Conservation (phyloP, 2,113 vertebrate genomes). For the Misgurnus mizolepis region DNA sequence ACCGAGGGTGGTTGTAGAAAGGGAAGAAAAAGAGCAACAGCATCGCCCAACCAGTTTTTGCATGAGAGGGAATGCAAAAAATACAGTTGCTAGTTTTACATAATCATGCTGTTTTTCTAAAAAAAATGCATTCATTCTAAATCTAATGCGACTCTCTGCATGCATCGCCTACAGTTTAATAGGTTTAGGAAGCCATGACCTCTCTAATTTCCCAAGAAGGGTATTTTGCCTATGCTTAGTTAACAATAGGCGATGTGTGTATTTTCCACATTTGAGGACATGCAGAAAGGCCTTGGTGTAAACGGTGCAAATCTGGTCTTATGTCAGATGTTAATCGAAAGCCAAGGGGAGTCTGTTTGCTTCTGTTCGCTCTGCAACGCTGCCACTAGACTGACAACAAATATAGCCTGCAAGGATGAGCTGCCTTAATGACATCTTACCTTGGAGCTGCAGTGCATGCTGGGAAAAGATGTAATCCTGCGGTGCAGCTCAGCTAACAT, state of each 20-base stretch:
- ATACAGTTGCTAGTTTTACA: conserved; percentile 6
- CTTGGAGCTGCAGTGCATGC: conserved; percentile 43
- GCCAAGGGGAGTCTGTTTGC: conserved; percentile 16
- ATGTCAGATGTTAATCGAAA: conserved; percentile 25
- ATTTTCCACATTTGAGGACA: conserved; percentile 34
- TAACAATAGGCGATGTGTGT: background rate
- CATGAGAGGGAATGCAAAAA: conserved; percentile 52
- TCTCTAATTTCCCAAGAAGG: background rate
- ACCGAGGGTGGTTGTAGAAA: conserved; percentile 27
- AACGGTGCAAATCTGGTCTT: conserved; percentile 44
- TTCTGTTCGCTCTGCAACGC: conserved; percentile 17
- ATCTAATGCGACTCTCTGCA: background rate
- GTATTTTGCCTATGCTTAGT: conserved; percentile 10
- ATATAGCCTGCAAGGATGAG: conserved; percentile 41
- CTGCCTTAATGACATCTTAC: conserved; percentile 52
- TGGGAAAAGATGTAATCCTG: conserved; percentile 41
- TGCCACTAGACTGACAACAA: conserved; percentile 34
- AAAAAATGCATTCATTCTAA: background rate
- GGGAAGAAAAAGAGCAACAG: conserved; percentile 35
- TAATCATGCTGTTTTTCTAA: background rate
- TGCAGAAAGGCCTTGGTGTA: conserved; percentile 35
- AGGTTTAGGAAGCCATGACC: background rate
- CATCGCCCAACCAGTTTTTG: conserved; percentile 55
- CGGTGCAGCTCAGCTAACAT: conserved; percentile 32
- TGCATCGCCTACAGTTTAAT: background rate